Evolutionary conservation across 2,113 vertebrate genomes (phyloP).

Genomic region (Bujurquina vittata): DNA sequence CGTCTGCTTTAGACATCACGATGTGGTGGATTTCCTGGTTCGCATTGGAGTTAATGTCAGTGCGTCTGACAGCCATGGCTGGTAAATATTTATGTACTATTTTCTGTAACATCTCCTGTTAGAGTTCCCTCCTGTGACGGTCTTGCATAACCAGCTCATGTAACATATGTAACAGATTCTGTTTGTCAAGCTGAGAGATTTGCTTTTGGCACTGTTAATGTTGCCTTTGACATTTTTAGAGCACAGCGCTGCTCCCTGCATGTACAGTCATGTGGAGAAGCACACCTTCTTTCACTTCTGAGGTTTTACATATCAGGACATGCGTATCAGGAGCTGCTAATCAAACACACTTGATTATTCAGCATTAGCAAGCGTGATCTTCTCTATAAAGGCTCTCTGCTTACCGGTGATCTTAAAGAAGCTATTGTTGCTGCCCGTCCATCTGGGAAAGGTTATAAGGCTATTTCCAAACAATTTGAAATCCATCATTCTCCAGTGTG

Average conservation of each 20-base stretch:
- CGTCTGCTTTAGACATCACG: constrained; percentile 89
- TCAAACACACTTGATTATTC: too few relatives aligned
- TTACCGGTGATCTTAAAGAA: neutral
- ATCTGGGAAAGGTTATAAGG: neutral
- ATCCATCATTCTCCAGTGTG: neutral
- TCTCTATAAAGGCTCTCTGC: too few relatives aligned
- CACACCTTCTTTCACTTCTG: neutral
- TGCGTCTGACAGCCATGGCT: constrained; percentile 91
- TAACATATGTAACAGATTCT: neutral
- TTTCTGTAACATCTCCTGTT: neutral
- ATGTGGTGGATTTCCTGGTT: constrained; percentile 89
- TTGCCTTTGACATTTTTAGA: neutral
- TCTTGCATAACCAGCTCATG: neutral
- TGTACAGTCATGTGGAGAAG: neutral
- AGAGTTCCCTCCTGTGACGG: neutral
- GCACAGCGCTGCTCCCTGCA: neutral
- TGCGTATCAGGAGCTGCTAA: too few relatives aligned
- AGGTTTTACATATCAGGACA: neutral
- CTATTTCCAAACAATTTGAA: neutral
- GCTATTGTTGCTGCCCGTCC: too few relatives aligned
- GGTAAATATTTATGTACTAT: constrained; percentile 76
- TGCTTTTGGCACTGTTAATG: too few relatives aligned
- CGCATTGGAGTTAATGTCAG: constrained; percentile 88
- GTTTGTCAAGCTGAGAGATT: too few relatives aligned
- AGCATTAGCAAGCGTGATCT: too few relatives aligned